Percentiles rank a stretch among this genome's conserved stretches.
Evolutionary conservation across 2,888 invertebrate species (phyloP).

Genomic region (Orgyia antiqua): DNA sequence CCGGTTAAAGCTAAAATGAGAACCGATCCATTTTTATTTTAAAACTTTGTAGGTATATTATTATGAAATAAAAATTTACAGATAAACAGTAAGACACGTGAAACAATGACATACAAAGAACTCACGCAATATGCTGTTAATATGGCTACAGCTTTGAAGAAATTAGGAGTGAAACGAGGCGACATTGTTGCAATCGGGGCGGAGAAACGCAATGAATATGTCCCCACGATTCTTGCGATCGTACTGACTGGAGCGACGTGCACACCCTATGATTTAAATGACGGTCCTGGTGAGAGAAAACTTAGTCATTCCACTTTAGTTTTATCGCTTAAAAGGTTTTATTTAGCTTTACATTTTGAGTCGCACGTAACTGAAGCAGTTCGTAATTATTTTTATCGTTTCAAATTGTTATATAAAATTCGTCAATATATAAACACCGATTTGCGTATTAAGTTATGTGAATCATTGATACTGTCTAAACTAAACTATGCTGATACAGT

Average conservation of each 20-base stretch:
- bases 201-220: constrained; percentile 80
- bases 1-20: not conserved
- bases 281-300: constrained; percentile 42
- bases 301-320: constrained; percentile 18
- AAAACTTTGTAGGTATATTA: not conserved
- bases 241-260: constrained; percentile 59
- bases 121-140: constrained; percentile 73
- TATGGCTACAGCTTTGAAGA: constrained; percentile 60
- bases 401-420: no score
- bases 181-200: constrained; percentile 78
- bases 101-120: constrained; percentile 69
- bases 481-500: no score
- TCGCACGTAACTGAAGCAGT: no score
- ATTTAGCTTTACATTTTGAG: no score
- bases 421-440: no score
- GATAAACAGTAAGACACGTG: constrained; percentile 72
- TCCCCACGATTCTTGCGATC: constrained; percentile 70
- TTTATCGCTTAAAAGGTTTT: no score
- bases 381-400: no score
- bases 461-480: no score
- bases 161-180: constrained; percentile 64
- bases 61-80: no score
- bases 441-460: no score
- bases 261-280: constrained; percentile 43
- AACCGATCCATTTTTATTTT: not conserved